Percentiles rank a stretch among this genome's conserved stretches.
phyloP scores from a whole-genome alignment of 2,797 vertebrate species.

The Labeo calbasu region DNA sequence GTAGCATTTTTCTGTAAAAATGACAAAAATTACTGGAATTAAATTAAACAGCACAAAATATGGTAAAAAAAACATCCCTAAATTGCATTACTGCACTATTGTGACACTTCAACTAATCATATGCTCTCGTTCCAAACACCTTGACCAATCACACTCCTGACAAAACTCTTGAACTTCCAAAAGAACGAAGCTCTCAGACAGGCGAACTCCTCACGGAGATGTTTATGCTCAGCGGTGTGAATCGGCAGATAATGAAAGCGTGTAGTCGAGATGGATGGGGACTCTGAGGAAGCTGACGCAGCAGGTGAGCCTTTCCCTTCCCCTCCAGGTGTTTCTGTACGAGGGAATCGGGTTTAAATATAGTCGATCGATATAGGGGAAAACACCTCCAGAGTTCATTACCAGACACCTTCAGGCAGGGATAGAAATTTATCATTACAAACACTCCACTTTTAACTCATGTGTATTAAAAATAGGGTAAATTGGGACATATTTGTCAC shows the following conservation, averaged over 20 bases:
- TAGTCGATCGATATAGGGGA: constrained; percentile 16
- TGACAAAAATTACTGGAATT: neutral
- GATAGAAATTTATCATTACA: constrained; percentile 16
- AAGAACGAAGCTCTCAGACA: neutral
- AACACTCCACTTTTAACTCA: neutral
- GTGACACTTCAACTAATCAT: neutral
- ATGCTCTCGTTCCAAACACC: neutral
- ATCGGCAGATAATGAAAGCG: constrained; percentile 37
- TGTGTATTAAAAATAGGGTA: neutral
- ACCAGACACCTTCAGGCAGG: neutral
- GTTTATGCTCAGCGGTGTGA: constrained; percentile 37
- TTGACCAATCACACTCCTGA: neutral
- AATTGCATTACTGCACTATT: neutral
- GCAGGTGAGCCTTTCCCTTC: constrained; percentile 11
- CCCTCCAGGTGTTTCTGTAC: constrained; percentile 17
- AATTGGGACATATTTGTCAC: neutral
- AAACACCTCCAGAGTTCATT: constrained; percentile 12
- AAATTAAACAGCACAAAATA: neutral
- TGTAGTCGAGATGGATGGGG: constrained; percentile 35
- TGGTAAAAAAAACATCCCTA: no score
- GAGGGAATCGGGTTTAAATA: constrained; percentile 4
- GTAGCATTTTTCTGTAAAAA: neutral
- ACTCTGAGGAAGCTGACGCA: constrained; percentile 10
- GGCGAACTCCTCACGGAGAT: constrained; percentile 16
- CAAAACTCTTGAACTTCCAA: neutral